Base-by-base conservation (phyloP, 2,888 invertebrate species). In the Nezara viridula region DNA sequence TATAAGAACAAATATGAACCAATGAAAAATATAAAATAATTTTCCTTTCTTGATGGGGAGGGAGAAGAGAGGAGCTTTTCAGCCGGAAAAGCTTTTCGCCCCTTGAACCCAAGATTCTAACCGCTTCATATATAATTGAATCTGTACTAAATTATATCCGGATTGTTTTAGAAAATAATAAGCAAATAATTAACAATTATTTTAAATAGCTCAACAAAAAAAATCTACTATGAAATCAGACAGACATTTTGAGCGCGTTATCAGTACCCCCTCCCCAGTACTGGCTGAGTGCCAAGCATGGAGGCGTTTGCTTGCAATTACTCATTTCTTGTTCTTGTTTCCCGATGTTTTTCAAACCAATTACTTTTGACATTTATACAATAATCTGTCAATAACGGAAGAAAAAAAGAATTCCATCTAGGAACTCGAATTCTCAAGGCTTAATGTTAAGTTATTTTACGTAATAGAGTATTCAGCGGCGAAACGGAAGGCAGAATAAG, bases 351-450 rank as follows among this genome's bases (percentile, higher is more conserved):
- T 21, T 37, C 66, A 37, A 73, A 73, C 66, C 66, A 37, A 73
- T 73, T 73, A 73, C 9, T 19, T 73, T 73, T 73, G 66, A 73
- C 66, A 73, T 73, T 73, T 73, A 37, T 73, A 19, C 66, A 37
- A 73, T 73, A 73, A 73, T 73, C 66, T 7, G 16, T 73, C 66
- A 73, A 73, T 32, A 37, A 37, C 19, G 16, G 16, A 19, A 37
- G 27, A 60, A 27, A 60, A 73, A 73, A 73, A 32, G 19, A 73
- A 4, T 27, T 66, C 19, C 5, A 37, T 37, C 16, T 2, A 6
- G 66, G 32, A 37, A 73, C 37, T 37, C 19, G 7, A 19, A 19
- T 73, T 37, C 37, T 6, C 37, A 73, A 73, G 37, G 32, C n/a
- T 60, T 14, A 3, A 27, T 27, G 14, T 14, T 0, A 5, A 27